These are phyloP conservation scores for Incurvaria masculella DNA, from an alignment of 2,888 invertebrate species.

Conservation along the genomic window DNA sequence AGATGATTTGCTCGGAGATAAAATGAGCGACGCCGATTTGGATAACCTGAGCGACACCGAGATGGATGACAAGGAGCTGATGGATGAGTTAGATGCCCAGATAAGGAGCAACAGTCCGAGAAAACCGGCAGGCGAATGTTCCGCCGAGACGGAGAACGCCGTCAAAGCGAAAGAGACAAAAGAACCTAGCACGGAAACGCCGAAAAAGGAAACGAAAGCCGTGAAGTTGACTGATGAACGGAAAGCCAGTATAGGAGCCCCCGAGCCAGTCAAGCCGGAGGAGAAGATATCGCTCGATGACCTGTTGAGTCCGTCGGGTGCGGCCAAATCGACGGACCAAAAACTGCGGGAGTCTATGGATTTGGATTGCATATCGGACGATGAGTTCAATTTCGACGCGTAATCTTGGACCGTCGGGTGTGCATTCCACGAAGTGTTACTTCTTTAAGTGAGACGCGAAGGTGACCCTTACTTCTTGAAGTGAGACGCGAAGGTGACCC, in stretches of 20 bases:
- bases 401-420: too few relatives aligned
- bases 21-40: constrained; percentile 18
- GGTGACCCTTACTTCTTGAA: too few relatives aligned
- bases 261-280: too few relatives aligned
- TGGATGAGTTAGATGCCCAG: constrained; percentile 21
- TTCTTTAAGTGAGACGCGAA: too few relatives aligned
- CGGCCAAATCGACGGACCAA: neutral
- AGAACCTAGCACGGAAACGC: neutral
- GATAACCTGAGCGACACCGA: constrained; percentile 21
- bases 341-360: constrained; percentile 9
- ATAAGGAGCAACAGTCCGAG: too few relatives aligned
- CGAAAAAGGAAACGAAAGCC: neutral
- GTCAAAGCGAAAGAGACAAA: neutral
- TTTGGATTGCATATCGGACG: constrained; percentile 24
- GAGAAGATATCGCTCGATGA: constrained; percentile 11
- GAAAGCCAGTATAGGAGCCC: too few relatives aligned
- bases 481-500: too few relatives aligned
- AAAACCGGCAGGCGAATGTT: too few relatives aligned
- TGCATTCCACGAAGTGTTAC: too few relatives aligned
- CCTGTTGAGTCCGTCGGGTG: constrained; percentile 8
- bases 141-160: neutral
- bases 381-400: constrained; percentile 22
- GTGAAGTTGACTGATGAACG: too few relatives aligned
- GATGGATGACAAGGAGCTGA: constrained; percentile 23
- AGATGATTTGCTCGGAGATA: constrained; percentile 7